Percentiles rank a stretch among this genome's conserved stretches.
Evolutionary conservation across 2,888 invertebrate genomes (phyloP).

Genomic region (Ferdinandea cuprea): DNA sequence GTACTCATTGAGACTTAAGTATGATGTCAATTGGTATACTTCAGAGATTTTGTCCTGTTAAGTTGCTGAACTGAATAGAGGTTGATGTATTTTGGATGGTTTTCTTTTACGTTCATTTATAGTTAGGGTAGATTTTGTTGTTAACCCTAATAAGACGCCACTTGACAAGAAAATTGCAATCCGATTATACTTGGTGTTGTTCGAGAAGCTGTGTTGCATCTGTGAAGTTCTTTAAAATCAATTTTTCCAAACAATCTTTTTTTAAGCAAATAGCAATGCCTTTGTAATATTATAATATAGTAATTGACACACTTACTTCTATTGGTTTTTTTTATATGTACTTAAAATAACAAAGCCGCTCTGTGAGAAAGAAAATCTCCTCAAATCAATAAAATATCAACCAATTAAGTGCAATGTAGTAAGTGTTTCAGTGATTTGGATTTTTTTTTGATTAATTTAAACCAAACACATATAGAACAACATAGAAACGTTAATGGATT

Average conservation of each 20-base stretch:
- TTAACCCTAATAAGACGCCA: too few species aligned
- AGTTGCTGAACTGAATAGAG: slow-evolving; percentile 48
- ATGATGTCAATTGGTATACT: slow-evolving; percentile 57
- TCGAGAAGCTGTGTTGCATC: too few species aligned
- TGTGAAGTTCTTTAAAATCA: too few species aligned
- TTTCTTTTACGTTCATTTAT: slow-evolving; percentile 2
- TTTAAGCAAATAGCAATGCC: too few species aligned
- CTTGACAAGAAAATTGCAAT: too few species aligned
- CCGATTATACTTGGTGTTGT: too few species aligned
- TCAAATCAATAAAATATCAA: slow-evolving; percentile 12
- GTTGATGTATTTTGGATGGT: slow-evolving; percentile 52
- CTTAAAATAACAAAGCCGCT: too few species aligned
- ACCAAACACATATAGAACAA: not conserved
- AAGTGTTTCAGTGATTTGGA: not conserved
- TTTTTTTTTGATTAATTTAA: slow-evolving; percentile 22
- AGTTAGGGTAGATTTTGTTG: not conserved
- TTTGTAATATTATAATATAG: too few species aligned
- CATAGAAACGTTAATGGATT: slow-evolving; percentile 13
- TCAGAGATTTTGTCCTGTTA: slow-evolving; percentile 50
- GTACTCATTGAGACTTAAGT: slow-evolving; percentile 56
- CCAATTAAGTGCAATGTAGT: slow-evolving; percentile 26
- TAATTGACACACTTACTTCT: not conserved
- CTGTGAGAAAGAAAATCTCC: slow-evolving; percentile 14
- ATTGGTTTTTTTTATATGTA: slow-evolving; percentile 4
- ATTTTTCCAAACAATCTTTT: too few species aligned